Conservation (phyloP, 2,113 vertebrate species). For the Sinosuthora webbiana region DNA sequence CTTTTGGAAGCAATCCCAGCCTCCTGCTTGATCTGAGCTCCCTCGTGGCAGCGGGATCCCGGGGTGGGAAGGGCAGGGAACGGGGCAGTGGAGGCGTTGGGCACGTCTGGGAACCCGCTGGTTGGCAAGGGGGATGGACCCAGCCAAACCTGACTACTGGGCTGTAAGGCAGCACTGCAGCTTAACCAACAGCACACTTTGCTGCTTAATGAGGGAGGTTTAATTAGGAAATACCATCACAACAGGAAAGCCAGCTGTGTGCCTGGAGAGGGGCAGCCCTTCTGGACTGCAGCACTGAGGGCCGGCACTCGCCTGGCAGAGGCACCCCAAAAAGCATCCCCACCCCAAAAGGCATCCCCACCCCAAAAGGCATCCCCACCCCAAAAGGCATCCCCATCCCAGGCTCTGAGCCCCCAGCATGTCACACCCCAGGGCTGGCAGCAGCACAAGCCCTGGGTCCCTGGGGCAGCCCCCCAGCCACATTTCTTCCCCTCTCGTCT, state of each 20-base stretch:
- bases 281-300: neutral
- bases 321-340: neutral
- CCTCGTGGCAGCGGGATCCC: neutral
- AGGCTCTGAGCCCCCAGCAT: fast-evolving
- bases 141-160: neutral
- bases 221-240: neutral
- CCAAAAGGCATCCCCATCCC: neutral
- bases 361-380: neutral
- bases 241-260: neutral
- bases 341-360: neutral
- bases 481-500: neutral
- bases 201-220: neutral
- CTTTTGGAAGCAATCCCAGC: neutral
- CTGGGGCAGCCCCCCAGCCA: neutral
- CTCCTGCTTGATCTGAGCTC: neutral
- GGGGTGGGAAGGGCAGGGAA: neutral
- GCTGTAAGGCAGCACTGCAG: neutral
- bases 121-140: neutral
- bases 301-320: neutral
- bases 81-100: fast-evolving
- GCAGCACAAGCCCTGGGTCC: neutral
- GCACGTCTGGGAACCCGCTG: neutral
- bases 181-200: neutral
- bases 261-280: neutral
- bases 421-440: neutral